These are phyloP conservation scores for Nudaria mundana DNA, from an alignment of 2,888 invertebrate genomes.

Conservation along the genomic window DNA sequence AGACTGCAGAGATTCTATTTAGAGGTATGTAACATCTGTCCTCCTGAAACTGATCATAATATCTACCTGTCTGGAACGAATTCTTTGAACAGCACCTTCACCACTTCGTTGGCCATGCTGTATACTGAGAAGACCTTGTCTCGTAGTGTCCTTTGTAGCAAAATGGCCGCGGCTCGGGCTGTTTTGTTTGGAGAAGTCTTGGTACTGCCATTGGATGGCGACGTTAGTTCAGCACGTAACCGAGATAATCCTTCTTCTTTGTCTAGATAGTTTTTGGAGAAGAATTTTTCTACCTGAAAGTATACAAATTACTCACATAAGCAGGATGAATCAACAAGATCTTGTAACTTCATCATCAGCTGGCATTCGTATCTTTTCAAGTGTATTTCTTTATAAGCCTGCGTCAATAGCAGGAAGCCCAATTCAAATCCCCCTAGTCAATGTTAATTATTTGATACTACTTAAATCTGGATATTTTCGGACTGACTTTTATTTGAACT, in stretches of 20 bases:
- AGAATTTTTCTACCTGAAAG: constrained; percentile 91
- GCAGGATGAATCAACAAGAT: too few species aligned
- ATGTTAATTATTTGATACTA: too few species aligned
- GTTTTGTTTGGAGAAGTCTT: constrained; percentile 87
- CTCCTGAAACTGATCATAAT: not conserved
- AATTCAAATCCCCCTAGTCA: too few species aligned
- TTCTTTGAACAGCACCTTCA: constrained; percentile 89
- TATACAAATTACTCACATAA: not conserved
- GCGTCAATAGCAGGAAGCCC: too few species aligned
- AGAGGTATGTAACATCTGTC: not conserved
- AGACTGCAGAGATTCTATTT: too few species aligned
- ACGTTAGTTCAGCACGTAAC: constrained; percentile 71
- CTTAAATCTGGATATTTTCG: too few species aligned
- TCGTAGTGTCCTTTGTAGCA: constrained; percentile 89
- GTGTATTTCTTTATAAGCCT: too few species aligned
- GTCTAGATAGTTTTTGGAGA: constrained; percentile 93
- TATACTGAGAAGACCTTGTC: constrained; percentile 96
- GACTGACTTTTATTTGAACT: too few species aligned
- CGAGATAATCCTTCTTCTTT: constrained; percentile 92
- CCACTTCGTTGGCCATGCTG: constrained; percentile 90
- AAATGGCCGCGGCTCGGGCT: constrained; percentile 89
- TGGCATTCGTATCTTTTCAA: too few species aligned
- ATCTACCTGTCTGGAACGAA: constrained; percentile 89
- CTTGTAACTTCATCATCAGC: too few species aligned
- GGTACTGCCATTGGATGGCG: constrained; percentile 65